Evolutionary conservation across 2,113 vertebrate genomes (phyloP).

Genomic region (Ellobius talpinus): DNA sequence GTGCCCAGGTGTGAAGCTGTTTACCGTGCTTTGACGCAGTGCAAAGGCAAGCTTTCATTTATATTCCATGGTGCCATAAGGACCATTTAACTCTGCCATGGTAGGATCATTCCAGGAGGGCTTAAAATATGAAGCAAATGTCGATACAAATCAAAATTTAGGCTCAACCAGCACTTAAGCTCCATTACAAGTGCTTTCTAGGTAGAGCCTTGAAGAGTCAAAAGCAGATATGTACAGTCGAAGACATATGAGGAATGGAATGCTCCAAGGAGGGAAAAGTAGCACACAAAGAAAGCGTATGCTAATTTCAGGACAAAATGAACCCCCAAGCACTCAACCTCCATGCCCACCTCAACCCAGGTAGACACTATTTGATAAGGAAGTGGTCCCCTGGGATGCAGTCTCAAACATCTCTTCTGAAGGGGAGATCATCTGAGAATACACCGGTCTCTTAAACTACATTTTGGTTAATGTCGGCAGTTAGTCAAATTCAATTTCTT

Average conservation of each 20-base stretch:
- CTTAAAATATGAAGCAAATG: neutral
- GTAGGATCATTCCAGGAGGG: conserved; percentile 7
- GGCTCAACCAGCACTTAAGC: neutral
- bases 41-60: conserved; percentile 60
- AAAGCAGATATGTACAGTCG: neutral
- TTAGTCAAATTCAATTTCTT: conserved; percentile 22
- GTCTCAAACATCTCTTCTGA: conserved; percentile 11
- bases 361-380: neutral
- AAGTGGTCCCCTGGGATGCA: neutral
- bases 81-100: conserved; percentile 38
- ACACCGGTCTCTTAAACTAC: neutral
- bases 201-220: neutral
- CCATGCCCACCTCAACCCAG: neutral
- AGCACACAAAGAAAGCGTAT: neutral
- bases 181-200: neutral
- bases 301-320: neutral
- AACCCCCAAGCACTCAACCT: neutral
- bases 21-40: conserved; percentile 24
- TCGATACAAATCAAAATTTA: conserved; percentile 30
- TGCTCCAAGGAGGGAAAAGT: neutral
- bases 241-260: neutral
- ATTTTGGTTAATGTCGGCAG: conserved; percentile 23
- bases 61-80: conserved; percentile 31
- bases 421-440: conserved; percentile 31
- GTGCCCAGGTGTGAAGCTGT: conserved; percentile 61